Evolutionary conservation across 2,888 invertebrate genomes (phyloP), one percentile per base, ranked within the genome.

Genomic region (Allolobophora icterica): DNA sequence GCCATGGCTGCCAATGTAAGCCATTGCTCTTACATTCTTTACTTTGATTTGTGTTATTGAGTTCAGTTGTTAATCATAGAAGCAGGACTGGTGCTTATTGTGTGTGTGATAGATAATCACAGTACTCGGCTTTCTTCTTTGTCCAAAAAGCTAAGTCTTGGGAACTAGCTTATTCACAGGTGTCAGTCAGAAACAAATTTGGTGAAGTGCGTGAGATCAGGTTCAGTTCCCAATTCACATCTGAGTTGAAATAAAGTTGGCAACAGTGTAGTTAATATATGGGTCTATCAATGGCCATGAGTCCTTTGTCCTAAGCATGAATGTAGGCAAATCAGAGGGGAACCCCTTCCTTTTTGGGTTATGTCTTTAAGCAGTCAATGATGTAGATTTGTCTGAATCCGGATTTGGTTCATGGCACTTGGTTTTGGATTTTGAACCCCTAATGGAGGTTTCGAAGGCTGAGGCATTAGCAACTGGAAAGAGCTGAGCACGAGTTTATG

Each of bases 1-100:
- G 99, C 99, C 0, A 99, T 99, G 92, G 99, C 98, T 94, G 96
- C 96, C 30, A 96, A 96, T 94, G 96, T 96, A 84, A 94, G 93
- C 45, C 52, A 34, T 30, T 34, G n/a, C 17, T 83, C 42, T 30
- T n/a, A 89, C n/a, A 11, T 24, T 17, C 24, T 52, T 21, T 52
- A 4, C 4, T 21, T 15, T 42, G 11, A 30, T 42, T 45, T 45
- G 58, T 45, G 24, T 33, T 52, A 35, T 19, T 30, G 24, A 30
- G 89, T 35, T 89, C 87, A 35, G 21, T 21, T 87, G 87, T 52
- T 17, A 71, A 8, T n/a, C 8, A 11, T 71, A 71, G 24, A 3
- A 52, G 24, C 71, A 30, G n/a, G n/a, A n/a, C n/a, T n/a, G n/a
- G n/a, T n/a, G 8, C 4, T 71, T 71, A 30, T 71, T 71, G 30